Percentiles rank a stretch among this genome's conserved stretches.
Evolutionary conservation across 2,113 vertebrate species (phyloP).

Genomic region (Menura novaehollandiae): DNA sequence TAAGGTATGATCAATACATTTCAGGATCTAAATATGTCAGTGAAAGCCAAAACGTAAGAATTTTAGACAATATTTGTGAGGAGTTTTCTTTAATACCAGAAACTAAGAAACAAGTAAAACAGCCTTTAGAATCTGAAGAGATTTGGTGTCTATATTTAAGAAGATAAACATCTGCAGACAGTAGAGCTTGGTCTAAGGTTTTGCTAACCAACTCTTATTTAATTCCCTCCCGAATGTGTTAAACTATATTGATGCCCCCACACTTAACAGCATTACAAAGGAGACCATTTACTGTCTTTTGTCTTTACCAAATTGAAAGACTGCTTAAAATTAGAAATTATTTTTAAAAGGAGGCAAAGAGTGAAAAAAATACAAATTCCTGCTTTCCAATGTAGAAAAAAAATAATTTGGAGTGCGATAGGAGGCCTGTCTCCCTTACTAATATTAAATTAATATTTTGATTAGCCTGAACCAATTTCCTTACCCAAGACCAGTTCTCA

Average conservation of each 20-base stretch:
- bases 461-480: neutral
- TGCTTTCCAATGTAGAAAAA: neutral
- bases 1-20: conserved; percentile 39
- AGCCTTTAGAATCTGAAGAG: neutral
- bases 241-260: neutral
- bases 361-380: neutral
- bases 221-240: neutral
- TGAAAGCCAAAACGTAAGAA: neutral
- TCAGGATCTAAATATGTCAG: conserved; percentile 14
- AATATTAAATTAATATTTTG: neutral
- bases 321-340: neutral
- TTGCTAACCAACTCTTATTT: neutral
- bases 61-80: neutral
- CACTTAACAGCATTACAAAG: neutral
- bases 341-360: neutral
- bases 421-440: neutral
- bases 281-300: neutral
- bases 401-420: neutral
- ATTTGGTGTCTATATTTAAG: neutral
- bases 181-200: neutral
- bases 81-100: neutral
- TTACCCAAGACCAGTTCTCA: neutral
- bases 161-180: neutral
- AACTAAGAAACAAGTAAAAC: neutral
- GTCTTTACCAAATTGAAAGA: neutral